Base-by-base conservation (phyloP, 2,888 invertebrate species). In the Chloroclysta siterata region DNA sequence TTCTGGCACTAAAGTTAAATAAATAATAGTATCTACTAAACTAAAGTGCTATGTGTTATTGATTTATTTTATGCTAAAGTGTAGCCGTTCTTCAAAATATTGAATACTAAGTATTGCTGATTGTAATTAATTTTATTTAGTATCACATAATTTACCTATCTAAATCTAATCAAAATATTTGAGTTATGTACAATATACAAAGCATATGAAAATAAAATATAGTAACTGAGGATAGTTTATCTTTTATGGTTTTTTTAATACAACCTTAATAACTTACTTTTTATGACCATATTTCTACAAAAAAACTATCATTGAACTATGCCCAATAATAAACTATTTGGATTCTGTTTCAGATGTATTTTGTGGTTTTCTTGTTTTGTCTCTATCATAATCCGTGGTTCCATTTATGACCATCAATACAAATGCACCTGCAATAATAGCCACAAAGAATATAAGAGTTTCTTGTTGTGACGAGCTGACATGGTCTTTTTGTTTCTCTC, bases 171-270 rank as follows among this genome's bases (percentile, higher is more conserved):
- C 58, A 65, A 68, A 56, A 61, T 72, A 75, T 61, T 60, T 71
- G 57, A 74, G 69, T 71, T 83, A 80, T 84, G 71, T 85, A 86
- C 84, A 86, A 74, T 85, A 83, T 82, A 84, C 80, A 85, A 75
- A 72, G 54, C 53, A 66, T 64, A 70, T 61, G 63, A 68, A 69
- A 69, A 72, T 70, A 72, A 55, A 54, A 53, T 68, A 70, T 68
- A 65, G 48, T 60, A 44, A 69, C 36, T 62, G 53, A 64, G 46
- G 61, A 15, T 52, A 62, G 60, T 6, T 36, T 13, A 66, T 55
- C n/a, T 60, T 60, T 57, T 57, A 61, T 51, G 50, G 48, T 53
- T 48, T 51, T 4, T 52, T 57, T 55, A 53, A 53, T 53, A 66
- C 39, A 63, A 51, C 55, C 36, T 53, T 39, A 53, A 57, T 48